Evolutionary conservation across 2,113 vertebrate genomes (phyloP), one percentile per base, ranked within the genome.

Genomic region (Ciconia boyciana): DNA sequence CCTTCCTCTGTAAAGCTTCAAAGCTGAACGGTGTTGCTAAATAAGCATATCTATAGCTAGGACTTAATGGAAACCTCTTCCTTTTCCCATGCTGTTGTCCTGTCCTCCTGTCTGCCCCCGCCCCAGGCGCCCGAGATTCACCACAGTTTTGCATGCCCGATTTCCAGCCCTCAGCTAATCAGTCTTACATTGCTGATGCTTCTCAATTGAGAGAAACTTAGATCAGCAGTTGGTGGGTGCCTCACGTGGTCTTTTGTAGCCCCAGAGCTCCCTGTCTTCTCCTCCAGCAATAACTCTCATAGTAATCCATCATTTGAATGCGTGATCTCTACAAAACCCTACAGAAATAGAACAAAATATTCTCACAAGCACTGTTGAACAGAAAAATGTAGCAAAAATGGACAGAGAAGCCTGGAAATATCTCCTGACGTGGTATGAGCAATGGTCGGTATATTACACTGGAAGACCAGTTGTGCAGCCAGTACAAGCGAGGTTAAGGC

Each of bases 211-310:
- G 32, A 77, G 60, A 22, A 77, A 90, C 95, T 89, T 43, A 95
- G 55, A 9, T 95, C 83, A 95, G 93, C 84, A 26, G 32, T 78
- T 29, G 68, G 90, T 74, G 87, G 87, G 70, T 83, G 90, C 83
- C 92, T 72, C 91, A 41, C 5, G 1, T 21, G 87, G 26, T 44
- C 34, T 49, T 55, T 13, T 10, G 83, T 48, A 68, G 90, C 85
- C 79, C 64, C 88, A 44, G 90, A 96, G 79, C 79, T 66, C 65
- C 92, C 55, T 60, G 76, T 49, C 90, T 85, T 54, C 88, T 91
- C n/a, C 87, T 91, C 78, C 75, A 76, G 93, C 94, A 79, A 3
- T 43, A 36, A 74, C 79, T 94, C 82, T 43, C 0, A 3, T 14
- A 34, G 54, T 26, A 55, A 96, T 95, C 93, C 87, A 90, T 92